Conservation (phyloP, 2,888 invertebrate genomes). For the Rhagonycha fulva region DNA sequence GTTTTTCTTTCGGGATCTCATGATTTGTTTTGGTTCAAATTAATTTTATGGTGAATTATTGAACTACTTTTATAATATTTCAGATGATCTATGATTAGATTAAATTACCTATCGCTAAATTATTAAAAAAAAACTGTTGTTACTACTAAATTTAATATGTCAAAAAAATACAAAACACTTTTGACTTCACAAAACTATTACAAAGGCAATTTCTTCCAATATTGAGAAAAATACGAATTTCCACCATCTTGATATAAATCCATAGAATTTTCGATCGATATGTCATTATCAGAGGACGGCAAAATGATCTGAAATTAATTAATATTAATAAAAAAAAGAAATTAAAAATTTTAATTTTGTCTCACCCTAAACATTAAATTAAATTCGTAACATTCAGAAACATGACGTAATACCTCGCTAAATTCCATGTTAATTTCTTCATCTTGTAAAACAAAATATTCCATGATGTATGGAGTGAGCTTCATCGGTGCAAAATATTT, state of each 20-base stretch:
- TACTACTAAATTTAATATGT: not conserved
- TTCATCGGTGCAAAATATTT: constrained; percentile 5
- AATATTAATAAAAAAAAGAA: not conserved
- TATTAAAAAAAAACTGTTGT: not conserved
- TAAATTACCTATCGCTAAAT: no score
- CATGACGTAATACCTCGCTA: not conserved
- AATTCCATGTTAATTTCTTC: not conserved
- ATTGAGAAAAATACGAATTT: not conserved
- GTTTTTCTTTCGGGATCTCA: no score
- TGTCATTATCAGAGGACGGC: not conserved
- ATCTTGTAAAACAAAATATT: not conserved
- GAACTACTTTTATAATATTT: no score
- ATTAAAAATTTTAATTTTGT: not conserved
- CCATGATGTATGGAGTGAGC: not conserved
- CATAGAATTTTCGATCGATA: not conserved
- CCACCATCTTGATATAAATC: constrained; percentile 1
- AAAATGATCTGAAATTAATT: not conserved
- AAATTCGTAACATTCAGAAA: not conserved
- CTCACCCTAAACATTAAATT: not conserved
- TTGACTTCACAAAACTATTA: not conserved
- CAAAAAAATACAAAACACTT: not conserved
- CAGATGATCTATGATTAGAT: no score
- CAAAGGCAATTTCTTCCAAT: not conserved
- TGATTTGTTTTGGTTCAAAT: no score
- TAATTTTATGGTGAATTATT: no score